Percentiles rank a stretch among this genome's conserved stretches.
phyloP scores from a whole-genome alignment of 2,888 invertebrate species.

The Trichopria drosophilae region DNA sequence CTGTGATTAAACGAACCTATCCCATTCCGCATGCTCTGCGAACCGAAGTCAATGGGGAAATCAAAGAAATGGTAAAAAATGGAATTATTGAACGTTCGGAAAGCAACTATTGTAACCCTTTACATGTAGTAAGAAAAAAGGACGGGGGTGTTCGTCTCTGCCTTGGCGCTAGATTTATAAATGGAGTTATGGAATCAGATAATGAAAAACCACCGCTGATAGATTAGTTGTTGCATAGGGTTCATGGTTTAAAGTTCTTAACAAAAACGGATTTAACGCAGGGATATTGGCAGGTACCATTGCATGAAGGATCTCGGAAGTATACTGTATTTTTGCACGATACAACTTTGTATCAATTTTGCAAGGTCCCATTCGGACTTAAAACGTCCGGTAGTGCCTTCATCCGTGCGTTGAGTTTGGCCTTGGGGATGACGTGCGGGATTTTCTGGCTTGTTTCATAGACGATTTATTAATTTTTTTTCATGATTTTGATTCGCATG shows the following conservation, averaged over 20 bases:
- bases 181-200: constrained; percentile 40
- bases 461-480: constrained; percentile 16
- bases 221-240: not conserved
- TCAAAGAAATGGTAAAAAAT: constrained; percentile 3
- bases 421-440: constrained; percentile 5
- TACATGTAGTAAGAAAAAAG: constrained; percentile 2
- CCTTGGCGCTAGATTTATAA: constrained; percentile 44
- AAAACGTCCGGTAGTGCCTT: too few relatives aligned
- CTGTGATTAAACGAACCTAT: too few relatives aligned
- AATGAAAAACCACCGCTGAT: constrained; percentile 35
- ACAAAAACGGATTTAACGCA: constrained; percentile 3
- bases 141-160: not conserved
- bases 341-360: constrained; percentile 35
- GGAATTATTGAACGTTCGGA: constrained; percentile 9
- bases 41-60: not conserved
- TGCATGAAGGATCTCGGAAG: constrained; percentile 19
- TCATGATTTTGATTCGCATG: not conserved
- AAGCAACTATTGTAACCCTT: constrained; percentile 8
- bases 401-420: constrained; percentile 21
- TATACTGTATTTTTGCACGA: constrained; percentile 14
- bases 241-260: not conserved
- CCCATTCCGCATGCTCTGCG: not conserved
- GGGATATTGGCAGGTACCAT: constrained; percentile 27
- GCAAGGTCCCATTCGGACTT: constrained; percentile 42
- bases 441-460: constrained; percentile 1